phyloP scores from a whole-genome alignment of 1,140 invertebrate species.

The Drosophila burlai region DNA sequence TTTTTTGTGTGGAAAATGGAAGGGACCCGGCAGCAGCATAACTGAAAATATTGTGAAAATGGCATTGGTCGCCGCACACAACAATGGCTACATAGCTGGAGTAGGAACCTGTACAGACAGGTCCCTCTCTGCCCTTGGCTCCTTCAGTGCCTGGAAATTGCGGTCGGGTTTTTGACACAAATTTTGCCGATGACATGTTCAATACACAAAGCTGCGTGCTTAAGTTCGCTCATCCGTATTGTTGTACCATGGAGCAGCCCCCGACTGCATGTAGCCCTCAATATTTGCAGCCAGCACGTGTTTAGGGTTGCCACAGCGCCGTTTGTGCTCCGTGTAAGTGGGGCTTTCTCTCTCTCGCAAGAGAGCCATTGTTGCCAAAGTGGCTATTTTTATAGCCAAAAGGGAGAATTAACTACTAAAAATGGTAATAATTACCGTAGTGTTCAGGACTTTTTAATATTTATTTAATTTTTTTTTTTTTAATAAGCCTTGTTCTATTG shows the following conservation, averaged over 20 bases:
- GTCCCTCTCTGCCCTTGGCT: not conserved
- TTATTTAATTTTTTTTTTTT: no score
- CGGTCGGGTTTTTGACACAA: constrained; percentile 75
- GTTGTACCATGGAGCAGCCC: constrained; percentile 52
- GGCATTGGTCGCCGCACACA: constrained; percentile 57
- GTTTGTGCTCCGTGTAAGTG: constrained; percentile 9
- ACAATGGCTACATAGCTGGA: constrained; percentile 48
- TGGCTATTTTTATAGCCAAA: constrained; percentile 9
- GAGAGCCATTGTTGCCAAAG: constrained; percentile 3
- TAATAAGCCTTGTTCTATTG: not conserved
- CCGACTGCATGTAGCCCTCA: constrained; percentile 38
- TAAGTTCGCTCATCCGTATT: constrained; percentile 69
- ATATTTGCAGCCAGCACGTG: constrained; percentile 71
- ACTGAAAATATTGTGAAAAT: constrained; percentile 76
- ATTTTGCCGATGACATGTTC: constrained; percentile 80
- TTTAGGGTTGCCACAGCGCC: constrained; percentile 52
- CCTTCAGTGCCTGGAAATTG: constrained; percentile 46
- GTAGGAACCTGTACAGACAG: constrained; percentile 11
- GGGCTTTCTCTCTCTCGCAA: not conserved
- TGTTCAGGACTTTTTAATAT: not conserved
- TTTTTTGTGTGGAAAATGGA: not conserved
- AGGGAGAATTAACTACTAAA: no score
- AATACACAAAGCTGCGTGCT: constrained; percentile 81
- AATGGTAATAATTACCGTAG: not conserved
- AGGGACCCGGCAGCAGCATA: constrained; percentile 36